phyloP scores from a whole-genome alignment of 2,113 vertebrate species.

The Rhinoderma darwinii region DNA sequence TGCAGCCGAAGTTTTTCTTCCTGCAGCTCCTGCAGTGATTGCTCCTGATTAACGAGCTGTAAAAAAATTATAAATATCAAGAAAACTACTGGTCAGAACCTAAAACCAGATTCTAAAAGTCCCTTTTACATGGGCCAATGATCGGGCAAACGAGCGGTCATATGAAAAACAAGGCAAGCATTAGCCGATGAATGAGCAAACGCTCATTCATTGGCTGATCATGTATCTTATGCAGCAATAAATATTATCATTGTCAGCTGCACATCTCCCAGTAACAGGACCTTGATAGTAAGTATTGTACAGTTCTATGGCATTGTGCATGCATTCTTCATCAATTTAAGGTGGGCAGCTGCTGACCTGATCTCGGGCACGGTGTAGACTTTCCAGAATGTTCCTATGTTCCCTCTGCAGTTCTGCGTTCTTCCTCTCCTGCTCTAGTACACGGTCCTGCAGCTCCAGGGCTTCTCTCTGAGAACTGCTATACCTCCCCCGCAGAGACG shows the following conservation, averaged over 20 bases:
- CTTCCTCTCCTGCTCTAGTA: slow-evolving; percentile 41
- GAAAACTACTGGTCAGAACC: neutral
- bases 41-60: slow-evolving; percentile 39
- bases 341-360: slow-evolving; percentile 6
- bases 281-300: too few species aligned
- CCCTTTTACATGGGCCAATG: too few species aligned
- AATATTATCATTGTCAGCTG: too few species aligned
- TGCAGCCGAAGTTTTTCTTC: slow-evolving; percentile 65
- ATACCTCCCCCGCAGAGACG: slow-evolving; percentile 55
- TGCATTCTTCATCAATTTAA: neutral
- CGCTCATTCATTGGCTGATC: too few species aligned
- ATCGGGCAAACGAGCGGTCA: too few species aligned
- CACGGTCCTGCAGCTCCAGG: slow-evolving; percentile 39
- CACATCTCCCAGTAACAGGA: too few species aligned
- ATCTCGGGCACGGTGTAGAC: slow-evolving; percentile 32
- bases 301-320: rapidly evolving
- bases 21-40: slow-evolving; percentile 60
- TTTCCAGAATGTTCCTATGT: slow-evolving; percentile 6
- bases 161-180: too few species aligned
- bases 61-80: neutral
- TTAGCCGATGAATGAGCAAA: too few species aligned
- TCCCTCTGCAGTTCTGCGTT: slow-evolving; percentile 43
- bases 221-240: too few species aligned
- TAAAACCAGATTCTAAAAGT: neutral
- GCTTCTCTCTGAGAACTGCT: slow-evolving; percentile 64